phyloP scores from a whole-genome alignment of 2,113 vertebrate species.

The Machaerirhynchus nigripectus region DNA sequence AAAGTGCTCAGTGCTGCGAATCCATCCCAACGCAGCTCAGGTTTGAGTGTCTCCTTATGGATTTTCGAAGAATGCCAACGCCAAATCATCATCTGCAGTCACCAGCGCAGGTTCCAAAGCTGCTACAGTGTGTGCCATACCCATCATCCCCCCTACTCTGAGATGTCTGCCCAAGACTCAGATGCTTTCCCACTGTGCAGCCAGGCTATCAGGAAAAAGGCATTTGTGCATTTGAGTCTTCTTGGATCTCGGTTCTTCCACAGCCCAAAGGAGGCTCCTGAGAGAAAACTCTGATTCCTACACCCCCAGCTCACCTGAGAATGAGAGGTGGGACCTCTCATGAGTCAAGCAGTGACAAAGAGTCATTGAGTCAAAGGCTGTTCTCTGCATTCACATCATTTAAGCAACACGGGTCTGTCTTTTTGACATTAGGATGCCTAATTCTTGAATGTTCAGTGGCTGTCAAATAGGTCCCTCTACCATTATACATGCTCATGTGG shows the following conservation, averaged over 20 bases:
- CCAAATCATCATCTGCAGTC: not conserved
- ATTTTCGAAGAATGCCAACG: not conserved
- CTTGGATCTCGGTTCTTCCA: not conserved
- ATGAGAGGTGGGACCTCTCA: not conserved
- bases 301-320: not conserved
- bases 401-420: not conserved
- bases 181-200: not conserved
- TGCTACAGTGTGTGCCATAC: not conserved
- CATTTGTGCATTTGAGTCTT: not conserved
- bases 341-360: not conserved
- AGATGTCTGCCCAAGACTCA: not conserved
- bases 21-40: not conserved
- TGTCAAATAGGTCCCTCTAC: not conserved
- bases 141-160: not conserved
- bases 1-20: not conserved
- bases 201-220: not conserved
- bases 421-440: not conserved
- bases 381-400: not conserved
- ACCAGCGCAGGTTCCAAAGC: not conserved
- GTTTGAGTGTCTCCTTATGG: not conserved
- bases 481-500: rapidly evolving
- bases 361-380: not conserved
- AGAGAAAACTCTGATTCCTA: not conserved
- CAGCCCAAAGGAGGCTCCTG: not conserved
- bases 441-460: not conserved